Percentiles rank a stretch among this genome's conserved stretches.
Conservation (phyloP, 53 echinoderm and acorn worm genomes). For the Arbacia lixula region DNA sequence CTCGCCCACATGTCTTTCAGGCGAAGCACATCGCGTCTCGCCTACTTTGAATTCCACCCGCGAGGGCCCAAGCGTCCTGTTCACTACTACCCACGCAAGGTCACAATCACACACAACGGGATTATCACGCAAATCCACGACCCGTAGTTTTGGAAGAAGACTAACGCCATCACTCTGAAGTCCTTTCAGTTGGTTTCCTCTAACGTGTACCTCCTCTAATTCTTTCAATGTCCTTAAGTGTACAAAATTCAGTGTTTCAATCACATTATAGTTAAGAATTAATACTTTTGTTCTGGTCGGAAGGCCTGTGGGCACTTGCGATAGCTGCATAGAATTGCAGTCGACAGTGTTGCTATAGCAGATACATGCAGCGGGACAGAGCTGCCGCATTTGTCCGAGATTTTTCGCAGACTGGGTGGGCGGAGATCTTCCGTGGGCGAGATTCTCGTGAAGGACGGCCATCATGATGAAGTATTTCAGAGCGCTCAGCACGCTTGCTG, state of each 20-base stretch:
- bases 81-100: neutral
- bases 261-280: constrained; percentile 13
- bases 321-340: constrained; percentile 5
- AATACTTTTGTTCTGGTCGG: constrained; percentile 13
- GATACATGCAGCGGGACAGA: constrained; percentile 1
- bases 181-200: constrained; percentile 9
- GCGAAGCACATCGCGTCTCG: constrained; percentile 24
- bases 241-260: neutral
- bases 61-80: neutral
- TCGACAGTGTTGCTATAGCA: constrained; percentile 17
- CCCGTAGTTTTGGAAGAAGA: constrained; percentile 10
- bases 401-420: no score
- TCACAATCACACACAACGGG: constrained; percentile 35
- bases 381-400: neutral
- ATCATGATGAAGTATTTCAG: constrained; percentile 5
- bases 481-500: neutral
- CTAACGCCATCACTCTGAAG: neutral
- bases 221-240: neutral
- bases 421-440: constrained; percentile 11
- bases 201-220: constrained; percentile 29
- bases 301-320: constrained; percentile 28
- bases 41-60: neutral
- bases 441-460: neutral
- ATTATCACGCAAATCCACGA: constrained; percentile 24
- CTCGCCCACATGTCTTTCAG: neutral